Base-by-base conservation (phyloP, 2,888 invertebrate species). In the Cephus nigrinus region DNA sequence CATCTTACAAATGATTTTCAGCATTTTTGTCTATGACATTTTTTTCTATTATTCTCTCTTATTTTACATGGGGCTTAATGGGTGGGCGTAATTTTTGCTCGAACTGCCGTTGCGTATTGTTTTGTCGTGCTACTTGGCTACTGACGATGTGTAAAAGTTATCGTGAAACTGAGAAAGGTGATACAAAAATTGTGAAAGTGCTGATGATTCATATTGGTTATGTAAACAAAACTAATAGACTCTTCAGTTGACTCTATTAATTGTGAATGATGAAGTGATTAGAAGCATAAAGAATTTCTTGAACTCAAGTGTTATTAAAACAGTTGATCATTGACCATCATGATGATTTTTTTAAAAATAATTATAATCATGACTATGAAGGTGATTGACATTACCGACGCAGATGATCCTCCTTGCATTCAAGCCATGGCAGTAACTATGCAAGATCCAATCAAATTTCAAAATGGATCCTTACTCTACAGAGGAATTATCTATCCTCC, bases 401-500 rank as follows among this genome's bases (percentile, higher is more conserved):
- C 40, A 55, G 23, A 55, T 23, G 71, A 71, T 32, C 12, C 1
- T 71, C 77, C 80, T 1, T 82, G 82, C 68, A 34, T 72, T 4
- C 30, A 15, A 23, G 31, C 69, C 4, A 35, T 80, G 12, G 55
- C 80, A 30, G 40, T 81, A 1, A 69, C 75, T 23, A 73, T 82
- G 34, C 55, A 68, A 1, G 76, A 80, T 76, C 75, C 78, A 23
- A 68, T 76, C 0, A 32, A 73, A 71, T 35, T 81, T 12, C 34
- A 68, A 11, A 79, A 81, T 34, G 75, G 76, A 23, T 72, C 74
- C 30, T n/a, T 80, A 9, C 12, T 72, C 23, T 69, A 73, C 23
- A 15, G 74, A 34, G 74, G 68, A 23, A 12, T 76, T 15, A 12
- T 69, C 1, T 83, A 81, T 74, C 78, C 81, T 3, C 69, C 35